phyloP scores from a whole-genome alignment of 2,113 vertebrate genomes.

The Podarcis muralis region DNA sequence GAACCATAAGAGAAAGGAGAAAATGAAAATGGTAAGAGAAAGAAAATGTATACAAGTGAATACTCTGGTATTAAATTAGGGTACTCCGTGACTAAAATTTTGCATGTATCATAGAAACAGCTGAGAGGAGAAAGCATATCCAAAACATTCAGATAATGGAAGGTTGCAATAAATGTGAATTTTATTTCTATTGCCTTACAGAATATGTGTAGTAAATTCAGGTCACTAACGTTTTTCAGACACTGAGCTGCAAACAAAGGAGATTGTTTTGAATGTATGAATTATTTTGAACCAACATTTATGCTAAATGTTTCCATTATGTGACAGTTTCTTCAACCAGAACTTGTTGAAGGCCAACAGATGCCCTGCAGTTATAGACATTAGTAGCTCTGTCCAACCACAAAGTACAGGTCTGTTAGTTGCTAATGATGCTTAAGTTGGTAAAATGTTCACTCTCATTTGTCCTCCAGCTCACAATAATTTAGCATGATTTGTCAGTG shows the following conservation, averaged over 20 bases:
- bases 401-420: conserved; percentile 7
- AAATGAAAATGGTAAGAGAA: too few relatives aligned
- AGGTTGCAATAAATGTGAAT: neutral
- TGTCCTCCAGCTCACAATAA: neutral
- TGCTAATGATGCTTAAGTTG: neutral
- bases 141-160: conserved; percentile 35
- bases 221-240: neutral
- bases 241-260: neutral
- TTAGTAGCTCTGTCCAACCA: neutral
- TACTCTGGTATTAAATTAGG: neutral
- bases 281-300: neutral
- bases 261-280: neutral
- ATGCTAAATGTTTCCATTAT: neutral
- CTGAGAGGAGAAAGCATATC: neutral
- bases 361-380: neutral
- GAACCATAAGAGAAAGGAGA: neutral
- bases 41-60: neutral
- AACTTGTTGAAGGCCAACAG: neutral
- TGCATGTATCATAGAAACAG: neutral
- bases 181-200: neutral
- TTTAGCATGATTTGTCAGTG: neutral
- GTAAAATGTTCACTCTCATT: neutral
- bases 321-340: neutral
- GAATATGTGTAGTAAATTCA: neutral
- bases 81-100: neutral